Conservation (phyloP, 2,113 vertebrate genomes). For the Coryphaenoides rupestris region DNA sequence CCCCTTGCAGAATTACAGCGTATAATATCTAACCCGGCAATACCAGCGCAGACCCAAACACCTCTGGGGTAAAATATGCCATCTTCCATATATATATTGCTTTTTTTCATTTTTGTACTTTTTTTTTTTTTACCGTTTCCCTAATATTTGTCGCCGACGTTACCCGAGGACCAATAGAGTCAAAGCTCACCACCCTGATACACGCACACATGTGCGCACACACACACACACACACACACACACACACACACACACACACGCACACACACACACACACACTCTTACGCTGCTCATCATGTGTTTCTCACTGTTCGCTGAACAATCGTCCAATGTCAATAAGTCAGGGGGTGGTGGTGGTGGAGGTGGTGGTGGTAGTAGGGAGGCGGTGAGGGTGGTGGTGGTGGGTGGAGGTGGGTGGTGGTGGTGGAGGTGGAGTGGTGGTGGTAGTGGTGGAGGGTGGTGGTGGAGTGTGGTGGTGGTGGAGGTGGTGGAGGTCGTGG, state of each 20-base stretch:
- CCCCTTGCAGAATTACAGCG: slow-evolving; percentile 62
- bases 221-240: slow-evolving; percentile 1
- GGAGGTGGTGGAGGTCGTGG: too few relatives aligned
- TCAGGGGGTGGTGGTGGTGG: not conserved
- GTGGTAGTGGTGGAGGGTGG: too few relatives aligned
- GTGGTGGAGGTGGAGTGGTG: too few relatives aligned
- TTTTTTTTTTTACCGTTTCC: not conserved
- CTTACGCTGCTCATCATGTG: too few relatives aligned
- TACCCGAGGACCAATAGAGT: slow-evolving; percentile 30
- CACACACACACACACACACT: not conserved
- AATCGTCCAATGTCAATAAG: too few relatives aligned
- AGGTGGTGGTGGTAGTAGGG: not conserved
- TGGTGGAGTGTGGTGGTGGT: too few relatives aligned
- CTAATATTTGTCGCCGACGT: not conserved
- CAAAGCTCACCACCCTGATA: slow-evolving; percentile 41
- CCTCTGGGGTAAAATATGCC: slow-evolving; percentile 49
- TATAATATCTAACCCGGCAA: slow-evolving; percentile 56
- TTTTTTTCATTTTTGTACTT: slow-evolving; percentile 10
- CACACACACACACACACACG: too few relatives aligned
- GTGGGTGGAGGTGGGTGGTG: too few relatives aligned
- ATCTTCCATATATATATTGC: slow-evolving; percentile 54
- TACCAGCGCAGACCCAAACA: slow-evolving; percentile 49
- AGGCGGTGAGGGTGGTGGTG: too few relatives aligned
- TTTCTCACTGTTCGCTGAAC: too few relatives aligned
- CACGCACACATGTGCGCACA: not conserved